Conservation (phyloP, 2,888 invertebrate species). For the Trichacis sp. region DNA sequence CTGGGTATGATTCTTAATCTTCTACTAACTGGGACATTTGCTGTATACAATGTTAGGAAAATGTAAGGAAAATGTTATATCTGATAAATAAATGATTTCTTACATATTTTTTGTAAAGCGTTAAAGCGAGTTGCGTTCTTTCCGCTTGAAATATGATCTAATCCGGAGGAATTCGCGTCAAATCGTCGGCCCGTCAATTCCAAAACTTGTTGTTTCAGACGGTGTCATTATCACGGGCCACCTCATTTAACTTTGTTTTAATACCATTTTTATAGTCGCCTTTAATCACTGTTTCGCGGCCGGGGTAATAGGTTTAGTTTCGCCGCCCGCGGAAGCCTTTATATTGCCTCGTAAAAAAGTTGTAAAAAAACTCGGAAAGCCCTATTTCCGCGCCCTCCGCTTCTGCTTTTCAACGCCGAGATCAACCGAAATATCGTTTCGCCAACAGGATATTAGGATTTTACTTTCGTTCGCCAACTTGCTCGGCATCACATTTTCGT, state of each 20-base stretch:
- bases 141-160: no score
- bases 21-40: no score
- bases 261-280: slow-evolving; percentile 61
- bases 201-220: neutral
- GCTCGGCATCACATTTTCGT: no score
- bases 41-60: no score
- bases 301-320: slow-evolving; percentile 67
- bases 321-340: slow-evolving; percentile 50
- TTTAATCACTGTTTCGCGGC: slow-evolving; percentile 63
- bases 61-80: no score
- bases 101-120: no score
- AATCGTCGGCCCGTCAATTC: neutral
- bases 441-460: slow-evolving; percentile 32
- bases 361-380: slow-evolving; percentile 58
- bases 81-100: no score
- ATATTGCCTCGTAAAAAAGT: slow-evolving; percentile 66
- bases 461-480: slow-evolving; percentile 11
- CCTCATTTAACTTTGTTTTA: slow-evolving; percentile 67
- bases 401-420: slow-evolving; percentile 25
- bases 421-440: slow-evolving; percentile 31
- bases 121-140: no score
- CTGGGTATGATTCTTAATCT: no score
- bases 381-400: slow-evolving; percentile 37
- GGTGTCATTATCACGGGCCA: slow-evolving; percentile 56
- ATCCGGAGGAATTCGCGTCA: no score